A percentile compares a stretch with the other conserved stretches of the same genome.
Conservation (phyloP, 2,797 vertebrate genomes). For the Mormyrus hasselquistii region DNA sequence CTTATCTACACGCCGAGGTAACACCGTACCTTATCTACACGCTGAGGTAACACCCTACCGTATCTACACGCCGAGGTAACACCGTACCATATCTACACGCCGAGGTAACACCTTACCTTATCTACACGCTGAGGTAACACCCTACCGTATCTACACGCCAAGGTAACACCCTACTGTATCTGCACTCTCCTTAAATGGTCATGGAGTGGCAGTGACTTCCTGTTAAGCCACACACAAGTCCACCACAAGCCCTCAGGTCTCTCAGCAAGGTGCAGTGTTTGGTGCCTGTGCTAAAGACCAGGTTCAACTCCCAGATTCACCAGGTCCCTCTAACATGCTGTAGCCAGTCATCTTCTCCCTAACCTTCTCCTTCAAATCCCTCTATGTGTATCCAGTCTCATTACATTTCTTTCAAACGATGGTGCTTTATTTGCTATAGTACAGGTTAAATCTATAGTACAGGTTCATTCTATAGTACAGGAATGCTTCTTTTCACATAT, state of each 20-base stretch:
- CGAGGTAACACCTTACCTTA: no score
- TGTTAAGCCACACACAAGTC: background rate
- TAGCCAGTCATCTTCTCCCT: background rate
- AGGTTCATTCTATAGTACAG: background rate
- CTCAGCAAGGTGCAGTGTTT: background rate
- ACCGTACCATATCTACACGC: no score
- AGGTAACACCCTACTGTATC: no score
- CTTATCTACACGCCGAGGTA: no score
- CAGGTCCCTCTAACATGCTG: background rate
- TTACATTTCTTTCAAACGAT: background rate
- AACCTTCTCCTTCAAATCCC: background rate
- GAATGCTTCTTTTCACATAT: background rate
- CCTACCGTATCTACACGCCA: background rate
- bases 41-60: no score
- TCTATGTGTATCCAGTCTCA: background rate
- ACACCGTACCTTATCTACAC: no score
- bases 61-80: no score
- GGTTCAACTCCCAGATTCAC: background rate
- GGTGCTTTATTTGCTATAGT: background rate
- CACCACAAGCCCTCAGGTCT: background rate
- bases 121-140: background rate
- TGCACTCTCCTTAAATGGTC: background rate
- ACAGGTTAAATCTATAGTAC: no score
- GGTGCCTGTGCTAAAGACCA: background rate
- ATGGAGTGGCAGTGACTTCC: background rate